A percentile compares a stretch with the other conserved stretches of the same genome.
Conservation (phyloP, 2,888 invertebrate species). For the Steromphala cineraria region DNA sequence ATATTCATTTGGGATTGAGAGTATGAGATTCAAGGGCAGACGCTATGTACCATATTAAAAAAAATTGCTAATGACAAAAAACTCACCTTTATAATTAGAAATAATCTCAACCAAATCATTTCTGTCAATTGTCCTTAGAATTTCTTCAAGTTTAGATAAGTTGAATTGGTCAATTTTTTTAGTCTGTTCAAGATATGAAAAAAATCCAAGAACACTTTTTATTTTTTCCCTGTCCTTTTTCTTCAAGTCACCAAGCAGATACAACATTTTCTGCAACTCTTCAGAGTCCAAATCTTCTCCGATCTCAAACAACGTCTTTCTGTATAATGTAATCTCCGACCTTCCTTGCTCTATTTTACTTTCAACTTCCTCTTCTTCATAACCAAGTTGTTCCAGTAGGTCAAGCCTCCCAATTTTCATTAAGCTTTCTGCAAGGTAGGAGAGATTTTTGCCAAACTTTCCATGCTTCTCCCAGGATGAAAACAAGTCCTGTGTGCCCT, state of each 20-base stretch:
- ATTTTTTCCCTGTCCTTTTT: constrained; percentile 7
- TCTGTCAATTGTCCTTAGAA: constrained; percentile 43
- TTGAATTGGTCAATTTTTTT: constrained; percentile 36
- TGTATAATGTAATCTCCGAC: constrained; percentile 21
- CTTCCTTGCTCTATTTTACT: background rate
- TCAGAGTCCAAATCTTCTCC: constrained; percentile 45
- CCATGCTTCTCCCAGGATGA: background rate
- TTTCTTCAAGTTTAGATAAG: constrained; percentile 30
- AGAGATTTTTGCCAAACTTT: background rate
- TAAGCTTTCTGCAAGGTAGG: constrained; percentile 41
- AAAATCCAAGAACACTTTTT: constrained; percentile 30
- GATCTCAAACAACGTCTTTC: constrained; percentile 42
- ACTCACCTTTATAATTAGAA: constrained; percentile 36
- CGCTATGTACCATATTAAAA: too few species aligned
- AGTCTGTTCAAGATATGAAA: constrained; percentile 47
- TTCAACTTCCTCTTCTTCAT: constrained; percentile 12
- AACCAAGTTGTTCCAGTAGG: constrained; percentile 40
- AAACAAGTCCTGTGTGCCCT: background rate
- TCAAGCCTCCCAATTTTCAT: constrained; percentile 47
- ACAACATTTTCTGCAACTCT: constrained; percentile 46
- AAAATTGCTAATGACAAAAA: background rate
- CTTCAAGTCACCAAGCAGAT: constrained; percentile 36
- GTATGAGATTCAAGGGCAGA: too few species aligned
- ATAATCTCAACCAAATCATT: constrained; percentile 38
- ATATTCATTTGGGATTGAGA: too few species aligned